Evolutionary conservation across 2,113 vertebrate genomes (phyloP).

Genomic region (Sapayoa aenigma): DNA sequence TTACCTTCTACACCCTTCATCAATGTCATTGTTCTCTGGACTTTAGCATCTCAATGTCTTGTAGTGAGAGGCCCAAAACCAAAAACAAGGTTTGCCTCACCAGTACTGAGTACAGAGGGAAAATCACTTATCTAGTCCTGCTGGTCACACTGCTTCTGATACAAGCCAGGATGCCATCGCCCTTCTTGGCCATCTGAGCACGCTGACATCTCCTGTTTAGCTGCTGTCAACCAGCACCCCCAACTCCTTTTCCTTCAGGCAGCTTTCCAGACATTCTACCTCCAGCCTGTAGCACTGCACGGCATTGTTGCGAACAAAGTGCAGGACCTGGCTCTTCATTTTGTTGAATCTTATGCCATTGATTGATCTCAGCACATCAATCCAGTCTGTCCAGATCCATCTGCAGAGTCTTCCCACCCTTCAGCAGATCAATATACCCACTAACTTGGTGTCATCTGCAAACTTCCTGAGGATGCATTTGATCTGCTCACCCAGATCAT

Average conservation of each 20-base stretch:
- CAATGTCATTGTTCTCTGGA: too few species aligned
- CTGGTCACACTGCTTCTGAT: too few species aligned
- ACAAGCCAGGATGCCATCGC: neutral
- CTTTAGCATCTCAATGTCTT: too few species aligned
- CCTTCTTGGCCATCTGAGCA: neutral
- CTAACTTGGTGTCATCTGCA: neutral
- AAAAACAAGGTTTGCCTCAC: too few species aligned
- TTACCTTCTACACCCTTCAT: too few species aligned
- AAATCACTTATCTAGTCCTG: too few species aligned
- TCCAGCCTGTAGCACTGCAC: neutral
- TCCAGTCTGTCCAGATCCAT: neutral
- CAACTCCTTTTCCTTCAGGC: neutral
- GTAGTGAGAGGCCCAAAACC: too few species aligned
- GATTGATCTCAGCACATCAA: neutral
- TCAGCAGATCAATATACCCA: accelerated
- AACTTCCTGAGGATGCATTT: neutral
- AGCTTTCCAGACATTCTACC: neutral
- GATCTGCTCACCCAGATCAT: neutral
- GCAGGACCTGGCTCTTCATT: neutral
- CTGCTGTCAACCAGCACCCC: neutral
- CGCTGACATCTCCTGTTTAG: neutral
- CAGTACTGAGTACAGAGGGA: too few species aligned
- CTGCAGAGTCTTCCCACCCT: neutral
- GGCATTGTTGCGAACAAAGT: neutral
- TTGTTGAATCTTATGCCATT: neutral